Evolutionary conservation across 2,113 vertebrate genomes (phyloP), one percentile per base, ranked within the genome.

Genomic region (Clarias magur): DNA sequence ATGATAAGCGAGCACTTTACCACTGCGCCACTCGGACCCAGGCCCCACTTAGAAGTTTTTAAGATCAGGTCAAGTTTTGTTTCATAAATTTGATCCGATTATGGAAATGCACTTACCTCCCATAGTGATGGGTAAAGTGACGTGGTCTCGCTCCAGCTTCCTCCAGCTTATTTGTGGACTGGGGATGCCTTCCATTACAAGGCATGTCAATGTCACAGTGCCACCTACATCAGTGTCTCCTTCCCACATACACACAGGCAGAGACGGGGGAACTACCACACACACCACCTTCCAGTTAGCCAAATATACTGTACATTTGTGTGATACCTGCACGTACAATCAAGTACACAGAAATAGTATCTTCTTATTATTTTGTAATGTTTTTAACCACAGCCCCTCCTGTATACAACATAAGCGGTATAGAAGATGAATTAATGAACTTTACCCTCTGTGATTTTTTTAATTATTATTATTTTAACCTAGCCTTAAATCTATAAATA

Each of bases 161-260:
- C 94, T 91, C 96, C 96, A 96, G 75, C 16, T 92, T 68, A 96
- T 93, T 12, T 93, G 89, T 11, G 96, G 96, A 13, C 84, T 79
- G 0, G 96, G 96, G 70, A 94, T 76, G 0, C 95, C 95, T 54
- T 95, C 93, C 0, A 54, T 87, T 63, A 95, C 95, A 0, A 91
- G 89, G 87, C 96, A 97, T 56, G 93, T 93, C 83, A 96, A 91
- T 0, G 87, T 93, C 73, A 96, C 91, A 10, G 91, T 94, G 67
- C 94, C 95, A 10, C 95, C 96, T 38, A 87, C 59, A 1, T 92
- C 91, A 0, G 90, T 60, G 1, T 92, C 90, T 38, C 96, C 95
- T 0, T 95, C 93, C 92, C 94, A 94, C 86, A 93, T 93, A 53
- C 96, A 96, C 56, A 89, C 80, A 0, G 96, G 96, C 73, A 92